These are phyloP conservation scores for Tursiops truncatus DNA, from an alignment of 2,113 vertebrate genomes.

Conservation along the genomic window DNA sequence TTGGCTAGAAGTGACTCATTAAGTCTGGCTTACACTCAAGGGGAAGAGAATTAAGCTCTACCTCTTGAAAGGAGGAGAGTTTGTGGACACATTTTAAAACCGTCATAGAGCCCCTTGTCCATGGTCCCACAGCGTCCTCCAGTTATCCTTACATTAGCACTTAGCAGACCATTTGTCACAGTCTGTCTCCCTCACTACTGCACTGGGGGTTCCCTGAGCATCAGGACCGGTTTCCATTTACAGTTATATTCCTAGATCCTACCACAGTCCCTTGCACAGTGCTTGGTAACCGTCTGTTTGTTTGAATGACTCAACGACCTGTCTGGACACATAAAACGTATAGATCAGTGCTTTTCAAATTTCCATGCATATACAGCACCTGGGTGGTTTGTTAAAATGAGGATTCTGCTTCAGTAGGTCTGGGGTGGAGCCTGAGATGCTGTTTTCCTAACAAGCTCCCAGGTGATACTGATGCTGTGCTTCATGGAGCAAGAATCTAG, in stretches of 20 bases:
- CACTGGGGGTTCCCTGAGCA: neutral
- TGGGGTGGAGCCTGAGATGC: neutral
- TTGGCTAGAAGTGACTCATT: neutral
- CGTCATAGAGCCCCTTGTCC: neutral
- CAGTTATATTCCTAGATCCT: neutral
- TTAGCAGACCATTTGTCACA: neutral
- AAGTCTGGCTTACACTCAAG: neutral
- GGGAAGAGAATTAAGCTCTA: neutral
- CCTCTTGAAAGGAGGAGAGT: neutral
- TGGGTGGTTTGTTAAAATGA: neutral
- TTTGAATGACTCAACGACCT: neutral
- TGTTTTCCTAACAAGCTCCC: neutral
- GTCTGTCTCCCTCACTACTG: rapidly evolving
- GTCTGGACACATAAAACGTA: neutral
- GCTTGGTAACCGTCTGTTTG: neutral
- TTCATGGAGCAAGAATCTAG: neutral
- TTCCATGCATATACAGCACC: neutral
- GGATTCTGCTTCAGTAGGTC: neutral
- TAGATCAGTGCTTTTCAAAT: neutral
- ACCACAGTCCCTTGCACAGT: neutral
- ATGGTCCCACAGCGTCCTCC: neutral
- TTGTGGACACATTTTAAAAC: neutral
- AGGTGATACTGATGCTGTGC: neutral
- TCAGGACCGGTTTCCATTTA: neutral
- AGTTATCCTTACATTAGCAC: neutral